Base-by-base conservation (phyloP, 1,140 invertebrate genomes). In the Drosophila equinoxialis region DNA sequence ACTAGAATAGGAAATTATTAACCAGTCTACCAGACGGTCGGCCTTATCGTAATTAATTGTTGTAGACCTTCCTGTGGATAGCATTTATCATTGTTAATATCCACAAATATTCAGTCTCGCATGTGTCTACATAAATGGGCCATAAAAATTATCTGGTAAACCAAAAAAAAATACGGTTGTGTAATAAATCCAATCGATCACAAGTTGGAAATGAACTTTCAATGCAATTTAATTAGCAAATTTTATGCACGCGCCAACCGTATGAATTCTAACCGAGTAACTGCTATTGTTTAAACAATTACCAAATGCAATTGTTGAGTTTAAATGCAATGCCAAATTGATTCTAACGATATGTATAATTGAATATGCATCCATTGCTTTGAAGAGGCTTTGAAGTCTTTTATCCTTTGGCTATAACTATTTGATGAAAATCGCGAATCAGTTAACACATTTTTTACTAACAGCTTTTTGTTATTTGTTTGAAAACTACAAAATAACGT, bases 171-270 rank as follows among this genome's bases (percentile, higher is more conserved):
- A 26, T 4, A 26, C 14, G 8, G 10, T 59, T 59, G 57, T 59
- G 33, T 39, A 35, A 58, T 35, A 35, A 48, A 35, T 58, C 14
- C 57, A 39, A 37, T 59, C n/a, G 23, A 20, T n/a, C 17, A 58
- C 6, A 58, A 14, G 8, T 37, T 59, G 33, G 3, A 59, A 59
- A 59, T 59, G 37, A 58, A 35, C 55, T 58, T 59, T 59, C n/a
- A 37, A 59, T 58, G 55, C 14, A 58, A 58, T 13, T 35, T 58
- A 58, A 58, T 58, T 58, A 37, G 33, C n/a, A 58, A 58, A 35
- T 45, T 45, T 17, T 2, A 1, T 23, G 45, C 45, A 51, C 17
- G 45, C 14, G 14, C 17, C 17, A 48, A 8, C 2, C 3, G 6
- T 17, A 39, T 39, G 11, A 39, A 39, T 13, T 30, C 37, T 10